phyloP scores from a whole-genome alignment of 2,113 vertebrate genomes.

The Hippocampus guttulatus region DNA sequence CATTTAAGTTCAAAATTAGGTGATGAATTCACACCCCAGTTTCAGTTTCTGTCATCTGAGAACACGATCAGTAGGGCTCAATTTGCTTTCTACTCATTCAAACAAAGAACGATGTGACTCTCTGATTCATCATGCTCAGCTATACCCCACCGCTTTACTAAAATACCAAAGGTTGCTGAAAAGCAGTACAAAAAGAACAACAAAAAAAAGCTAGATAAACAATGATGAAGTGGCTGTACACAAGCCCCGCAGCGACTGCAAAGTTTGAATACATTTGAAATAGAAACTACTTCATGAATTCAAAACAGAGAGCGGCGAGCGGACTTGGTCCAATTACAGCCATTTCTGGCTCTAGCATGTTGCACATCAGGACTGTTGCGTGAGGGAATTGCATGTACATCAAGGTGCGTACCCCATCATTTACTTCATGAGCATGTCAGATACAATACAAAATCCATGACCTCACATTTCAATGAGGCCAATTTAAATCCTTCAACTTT shows the following conservation, averaged over 20 bases:
- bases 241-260: conserved; percentile 19
- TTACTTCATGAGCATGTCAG: background rate
- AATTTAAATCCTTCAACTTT: no score
- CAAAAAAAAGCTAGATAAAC: conserved; percentile 9
- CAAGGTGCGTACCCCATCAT: background rate
- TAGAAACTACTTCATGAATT: conserved; percentile 7
- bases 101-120: conserved; percentile 30
- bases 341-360: background rate
- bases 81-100: conserved; percentile 15
- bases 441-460: no score
- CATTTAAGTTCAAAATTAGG: background rate
- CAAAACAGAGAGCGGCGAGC: conserved; percentile 23
- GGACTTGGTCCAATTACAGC: conserved; percentile 19
- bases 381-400: conserved; percentile 2
- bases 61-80: conserved; percentile 24
- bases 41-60: conserved; percentile 17
- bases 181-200: conserved; percentile 1
- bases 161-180: background rate
- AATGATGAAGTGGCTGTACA: background rate
- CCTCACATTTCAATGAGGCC: no score
- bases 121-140: conserved; percentile 41
- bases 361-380: background rate
- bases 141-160: conserved; percentile 10
- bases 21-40: background rate
- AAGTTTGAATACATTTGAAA: conserved; percentile 15